A percentile compares a stretch with the other conserved stretches of the same genome.
These are phyloP conservation scores for Erynnis tages DNA, from an alignment of 2,888 invertebrate species.

Conservation along the genomic window DNA sequence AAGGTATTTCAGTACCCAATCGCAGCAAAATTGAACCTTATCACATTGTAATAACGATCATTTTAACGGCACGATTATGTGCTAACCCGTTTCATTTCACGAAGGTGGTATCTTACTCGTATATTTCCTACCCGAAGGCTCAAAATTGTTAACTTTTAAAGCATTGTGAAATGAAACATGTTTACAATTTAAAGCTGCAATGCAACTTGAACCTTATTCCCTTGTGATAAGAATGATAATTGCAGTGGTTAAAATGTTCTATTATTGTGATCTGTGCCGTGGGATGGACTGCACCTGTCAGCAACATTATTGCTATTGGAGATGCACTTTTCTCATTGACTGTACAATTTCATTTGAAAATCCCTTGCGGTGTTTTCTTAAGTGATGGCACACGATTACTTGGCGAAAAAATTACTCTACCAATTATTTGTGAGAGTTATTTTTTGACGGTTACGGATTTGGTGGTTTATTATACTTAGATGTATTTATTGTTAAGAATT, in stretches of 20 bases:
- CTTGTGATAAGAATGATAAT: slow-evolving; percentile 10
- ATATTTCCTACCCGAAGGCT: background rate
- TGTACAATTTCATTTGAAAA: background rate
- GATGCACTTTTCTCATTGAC: background rate
- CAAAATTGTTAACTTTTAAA: background rate
- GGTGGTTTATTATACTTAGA: too few relatives aligned
- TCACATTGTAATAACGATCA: background rate
- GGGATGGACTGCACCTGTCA: background rate
- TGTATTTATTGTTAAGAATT: too few relatives aligned
- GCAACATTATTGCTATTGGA: slow-evolving; percentile 2
- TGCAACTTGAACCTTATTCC: slow-evolving; percentile 13
- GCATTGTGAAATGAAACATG: slow-evolving; percentile 1
- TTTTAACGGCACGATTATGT: background rate
- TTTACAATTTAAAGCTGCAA: background rate
- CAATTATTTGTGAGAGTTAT: too few relatives aligned
- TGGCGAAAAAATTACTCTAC: too few relatives aligned
- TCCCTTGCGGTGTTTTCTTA: too few relatives aligned
- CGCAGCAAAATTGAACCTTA: slow-evolving; percentile 7
- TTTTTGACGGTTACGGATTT: too few relatives aligned
- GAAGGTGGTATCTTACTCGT: too few relatives aligned
- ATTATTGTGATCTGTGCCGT: slow-evolving; percentile 10
- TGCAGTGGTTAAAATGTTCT: background rate
- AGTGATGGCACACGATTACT: too few relatives aligned
- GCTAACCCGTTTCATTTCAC: background rate
- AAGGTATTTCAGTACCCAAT: background rate